Evolutionary conservation across 2,888 invertebrate species (phyloP), one percentile per base, ranked within the genome.

Genomic region (Imbricaverruca yamaguchii): DNA sequence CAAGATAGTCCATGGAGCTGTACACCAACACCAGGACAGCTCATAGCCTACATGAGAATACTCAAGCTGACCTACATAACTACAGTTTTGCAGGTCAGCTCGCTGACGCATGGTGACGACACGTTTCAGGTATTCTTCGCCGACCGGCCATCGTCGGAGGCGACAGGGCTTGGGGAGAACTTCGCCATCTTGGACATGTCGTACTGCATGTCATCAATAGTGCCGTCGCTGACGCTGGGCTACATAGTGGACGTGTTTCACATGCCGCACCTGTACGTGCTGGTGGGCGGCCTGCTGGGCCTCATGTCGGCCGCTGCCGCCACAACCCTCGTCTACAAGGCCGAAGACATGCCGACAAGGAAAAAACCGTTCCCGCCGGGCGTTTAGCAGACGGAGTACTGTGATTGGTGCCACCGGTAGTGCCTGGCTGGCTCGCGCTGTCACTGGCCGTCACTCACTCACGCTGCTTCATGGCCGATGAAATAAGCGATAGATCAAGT

Each of bases 171-270:
- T 23, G 79, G 79, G 7, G 79, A 79, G 15, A 79, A 79, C 11
- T 79, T 79, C 59, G 79, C 79, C 15, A 59, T 79, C 23, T 13
- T 79, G 57, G 79, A 79, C 79, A 59, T 57, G 57, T 79, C 79
- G 15, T 79, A 57, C 25, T 79, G 79, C 15, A 13, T 59, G 57
- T 53, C 57, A 57, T 79, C 79, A 1, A 79, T 79, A n/a, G 18
- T 79, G 79, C 79, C 79, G 57, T 57, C 79, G 11, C 23, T 79
- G 57, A 56, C 59, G 57, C 57, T 79, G 3, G 79, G 79, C 11
- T 23, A 13, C 15, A 15, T 79, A 23, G 79, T 79, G 15, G 79
- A 79, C 25, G 25, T 11, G 13, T 57, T 23, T 15, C 23, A 57
- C n/a, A 57, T 57, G 57, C 79, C 79, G 57, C 57, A 79, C 13